Base-by-base conservation (phyloP, 2,797 vertebrate genomes). In the Oceanodroma leucorhoa region DNA sequence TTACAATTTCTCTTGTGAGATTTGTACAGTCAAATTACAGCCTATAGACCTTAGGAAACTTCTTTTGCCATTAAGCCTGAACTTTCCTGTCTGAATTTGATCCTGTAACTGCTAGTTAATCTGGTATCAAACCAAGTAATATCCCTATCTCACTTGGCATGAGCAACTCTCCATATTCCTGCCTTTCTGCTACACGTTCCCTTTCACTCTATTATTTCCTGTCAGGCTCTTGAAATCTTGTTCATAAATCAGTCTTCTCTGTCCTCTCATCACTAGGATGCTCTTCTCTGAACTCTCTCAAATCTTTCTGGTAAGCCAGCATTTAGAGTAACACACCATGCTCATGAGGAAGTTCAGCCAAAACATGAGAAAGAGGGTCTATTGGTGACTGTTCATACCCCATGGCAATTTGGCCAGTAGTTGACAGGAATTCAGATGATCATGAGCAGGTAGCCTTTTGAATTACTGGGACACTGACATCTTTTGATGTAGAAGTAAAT, bases 331-430 rank as follows among this genome's bases (percentile, higher is more conserved):
- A 48, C 8, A 57, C 10, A 45, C 6, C 11, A 24, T 7, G 7
- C 14, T 80, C 29, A 43, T 4, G 9, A 83, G 20, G 22, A 87
- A 75, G 26, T 93, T 88, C 41, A 83, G 69, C 15, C 38, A 64
- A 62, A 83, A 46, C 14, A 67, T 32, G 64, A 64, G 38, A 84
- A 89, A 89, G 14, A 3, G 11, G 1, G 4, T 48, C 36, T 43
- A 1, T 48, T 73, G 43, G 41, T 0, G 0, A 32, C 18, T 57
- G 21, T 18, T 89, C 48, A 40, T 22, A 62, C 1, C 21, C n/a
- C 19, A 30, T 1, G 14, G 38, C 22, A 75, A 45, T 77, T 60
- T 80, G 62, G 38, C 15, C 43, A 76, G 75, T 10, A 66, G 78
- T 3, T 83, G 64, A 55, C 46, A 81, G 71, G 53, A 87, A 84